phyloP scores from a whole-genome alignment of 1,140 invertebrate genomes.

The Drosophila asahinai region DNA sequence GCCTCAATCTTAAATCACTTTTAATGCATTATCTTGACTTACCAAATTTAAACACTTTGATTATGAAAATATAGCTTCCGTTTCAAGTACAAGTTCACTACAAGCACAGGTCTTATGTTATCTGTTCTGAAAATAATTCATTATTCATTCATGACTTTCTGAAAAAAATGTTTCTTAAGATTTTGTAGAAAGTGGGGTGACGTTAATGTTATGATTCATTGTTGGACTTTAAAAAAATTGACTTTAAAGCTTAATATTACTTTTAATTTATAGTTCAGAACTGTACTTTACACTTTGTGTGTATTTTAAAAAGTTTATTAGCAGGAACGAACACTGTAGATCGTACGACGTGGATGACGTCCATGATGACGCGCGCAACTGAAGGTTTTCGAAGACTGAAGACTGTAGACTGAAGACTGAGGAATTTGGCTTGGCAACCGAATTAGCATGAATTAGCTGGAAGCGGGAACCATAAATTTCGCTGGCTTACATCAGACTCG shows the following conservation, averaged over 20 bases:
- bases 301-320: neutral
- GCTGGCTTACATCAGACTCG: conserved; percentile 10
- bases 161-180: neutral
- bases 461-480: neutral
- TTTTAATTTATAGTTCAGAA: no score
- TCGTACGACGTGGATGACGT: conserved; percentile 21
- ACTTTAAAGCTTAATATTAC: no score
- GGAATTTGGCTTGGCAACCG: conserved; percentile 27
- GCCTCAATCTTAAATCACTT: neutral
- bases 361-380: conserved; percentile 5
- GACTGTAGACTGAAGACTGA: neutral
- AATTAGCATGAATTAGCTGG: conserved; percentile 24
- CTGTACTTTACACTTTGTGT: neutral
- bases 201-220: no score
- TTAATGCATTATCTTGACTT: neutral
- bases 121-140: neutral
- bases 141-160: neutral
- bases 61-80: conserved; percentile 17
- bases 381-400: neutral
- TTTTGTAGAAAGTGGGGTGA: neutral
- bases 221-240: no score
- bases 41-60: conserved; percentile 2
- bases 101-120: neutral
- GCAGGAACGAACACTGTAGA: neutral
- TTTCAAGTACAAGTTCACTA: neutral